Conservation (phyloP, 2,113 vertebrate species). For the Arenaria interpres region DNA sequence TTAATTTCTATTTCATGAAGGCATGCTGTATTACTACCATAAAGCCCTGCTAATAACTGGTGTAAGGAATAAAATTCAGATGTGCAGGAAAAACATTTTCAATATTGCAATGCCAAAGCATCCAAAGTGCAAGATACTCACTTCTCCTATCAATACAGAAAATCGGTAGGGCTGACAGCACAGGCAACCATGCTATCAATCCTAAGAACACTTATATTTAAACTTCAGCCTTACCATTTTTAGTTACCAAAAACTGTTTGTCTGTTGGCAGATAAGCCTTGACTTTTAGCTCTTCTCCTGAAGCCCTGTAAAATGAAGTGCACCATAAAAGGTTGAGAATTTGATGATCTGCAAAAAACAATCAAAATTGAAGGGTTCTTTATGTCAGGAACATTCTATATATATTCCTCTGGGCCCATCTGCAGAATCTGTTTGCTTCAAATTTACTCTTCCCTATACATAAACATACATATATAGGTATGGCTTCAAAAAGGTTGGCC, state of each 20-base stretch:
- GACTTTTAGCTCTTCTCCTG: constrained; percentile 93
- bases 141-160: not conserved
- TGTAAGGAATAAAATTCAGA: not conserved
- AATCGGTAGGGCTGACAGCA: not conserved
- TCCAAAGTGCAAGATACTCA: not conserved
- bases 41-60: not conserved
- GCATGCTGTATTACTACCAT: not conserved
- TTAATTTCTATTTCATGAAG: not conserved
- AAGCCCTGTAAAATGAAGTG: constrained; percentile 81
- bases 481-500: not conserved
- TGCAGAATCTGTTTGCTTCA: not conserved
- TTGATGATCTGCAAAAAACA: not conserved
- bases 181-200: not conserved
- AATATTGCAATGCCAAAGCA: not conserved
- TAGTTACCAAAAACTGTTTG: constrained; percentile 97
- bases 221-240: constrained; percentile 86
- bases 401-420: not conserved
- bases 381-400: not conserved
- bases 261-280: constrained; percentile 92
- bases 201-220: not conserved
- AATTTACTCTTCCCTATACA: not conserved
- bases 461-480: not conserved
- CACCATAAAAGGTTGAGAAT: constrained; percentile 32
- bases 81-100: not conserved
- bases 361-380: too few relatives aligned